Evolutionary conservation across 2,888 invertebrate species (phyloP), one percentile per base, ranked within the genome.

Genomic region (Tetragnatha montana): DNA sequence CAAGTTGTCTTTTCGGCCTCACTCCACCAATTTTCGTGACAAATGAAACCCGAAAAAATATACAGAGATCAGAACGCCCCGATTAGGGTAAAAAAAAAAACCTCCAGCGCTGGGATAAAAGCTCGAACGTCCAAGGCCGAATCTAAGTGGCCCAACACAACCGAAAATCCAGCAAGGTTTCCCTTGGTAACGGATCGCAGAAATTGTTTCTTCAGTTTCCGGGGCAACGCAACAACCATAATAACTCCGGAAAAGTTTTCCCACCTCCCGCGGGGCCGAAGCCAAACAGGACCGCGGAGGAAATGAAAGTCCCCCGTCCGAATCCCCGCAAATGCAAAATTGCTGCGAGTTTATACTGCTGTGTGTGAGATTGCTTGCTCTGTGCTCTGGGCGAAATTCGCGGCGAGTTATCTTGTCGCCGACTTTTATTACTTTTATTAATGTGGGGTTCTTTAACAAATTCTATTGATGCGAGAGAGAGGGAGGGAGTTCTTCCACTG

Each of bases 121-220:
- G 78, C 76, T 78, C 69, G 69, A 82, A 12, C 49, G 47, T 83
- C 68, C 75, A 83, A 82, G 75, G 75, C 83, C 60, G 69, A 84
- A 75, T 35, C 51, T 68, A 68, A 82, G 19, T 14, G 35, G 35
- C 35, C 35, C 35, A 73, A 70, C 50, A 50, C 49, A 85, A 35
- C 35, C 50, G 78, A 76, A 84, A 85, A 49, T 69, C 17, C 50
- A 85, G 60, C 78, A n/a, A 60, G 51, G 87, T 87, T 71, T 70
- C 87, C 87, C 74, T 21, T 87, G 81, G 87, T 76, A 82, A 87
- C 87, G 35, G 75, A 76, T 81, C 81, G 78, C 69, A 14, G 81
- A 82, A 87, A 87, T 50, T 87, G 87, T 87, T 87, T 87, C 76
- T 69, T 35, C 50, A 22, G 87, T 87, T 82, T 68, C 81, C 87